A percentile compares a stretch with the other conserved stretches of the same genome.
These are phyloP conservation scores for Anarhynchus alexandrinus DNA, from an alignment of 2,113 vertebrate genomes.

Conservation along the genomic window DNA sequence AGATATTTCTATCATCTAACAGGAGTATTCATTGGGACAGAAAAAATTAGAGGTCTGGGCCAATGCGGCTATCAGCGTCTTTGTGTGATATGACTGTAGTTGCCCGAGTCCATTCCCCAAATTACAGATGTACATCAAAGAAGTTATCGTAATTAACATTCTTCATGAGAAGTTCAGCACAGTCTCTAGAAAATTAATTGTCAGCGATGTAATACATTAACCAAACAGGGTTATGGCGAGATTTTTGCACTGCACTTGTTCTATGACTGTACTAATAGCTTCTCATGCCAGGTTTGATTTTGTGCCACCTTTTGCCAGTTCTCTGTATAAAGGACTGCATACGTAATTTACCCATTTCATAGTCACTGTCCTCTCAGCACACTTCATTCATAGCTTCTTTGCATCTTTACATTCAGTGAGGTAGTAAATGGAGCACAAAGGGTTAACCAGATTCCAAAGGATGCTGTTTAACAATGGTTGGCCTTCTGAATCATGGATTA, in stretches of 20 bases:
- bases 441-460: constrained; percentile 7
- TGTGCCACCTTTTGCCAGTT: background rate
- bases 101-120: background rate
- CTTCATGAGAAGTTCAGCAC: background rate
- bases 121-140: background rate
- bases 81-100: background rate
- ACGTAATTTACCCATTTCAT: background rate
- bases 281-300: background rate
- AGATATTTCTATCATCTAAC: background rate
- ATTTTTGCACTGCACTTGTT: background rate
- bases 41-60: background rate
- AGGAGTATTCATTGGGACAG: background rate
- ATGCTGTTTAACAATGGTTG: constrained; percentile 8
- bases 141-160: background rate
- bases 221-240: background rate
- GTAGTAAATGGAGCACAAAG: background rate
- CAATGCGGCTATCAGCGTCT: background rate
- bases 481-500: constrained; percentile 46
- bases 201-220: background rate
- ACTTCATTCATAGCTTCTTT: background rate
- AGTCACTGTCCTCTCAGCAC: background rate
- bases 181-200: background rate
- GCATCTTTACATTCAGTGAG: background rate
- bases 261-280: background rate
- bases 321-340: background rate